These are phyloP conservation scores for Drymonia ruficornis DNA, from an alignment of 2,888 invertebrate genomes.

Conservation along the genomic window DNA sequence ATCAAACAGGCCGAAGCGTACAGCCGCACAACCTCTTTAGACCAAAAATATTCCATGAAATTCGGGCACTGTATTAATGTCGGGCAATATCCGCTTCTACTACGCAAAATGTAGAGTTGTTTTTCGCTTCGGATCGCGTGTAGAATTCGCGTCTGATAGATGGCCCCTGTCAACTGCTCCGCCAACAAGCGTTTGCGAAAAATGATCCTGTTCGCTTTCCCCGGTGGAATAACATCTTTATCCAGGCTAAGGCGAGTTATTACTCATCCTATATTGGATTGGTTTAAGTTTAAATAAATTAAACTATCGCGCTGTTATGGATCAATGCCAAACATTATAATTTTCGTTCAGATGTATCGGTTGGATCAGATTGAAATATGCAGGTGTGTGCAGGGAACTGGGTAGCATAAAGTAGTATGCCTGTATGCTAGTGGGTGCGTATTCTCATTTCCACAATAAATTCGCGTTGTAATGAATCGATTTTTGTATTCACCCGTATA, in stretches of 20 bases:
- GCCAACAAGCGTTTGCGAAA: conserved; percentile 55
- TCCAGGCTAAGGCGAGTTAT: conserved; percentile 54
- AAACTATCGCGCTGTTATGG: conserved; percentile 52
- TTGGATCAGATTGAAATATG: conserved; percentile 18
- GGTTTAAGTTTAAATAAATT: conserved; percentile 49
- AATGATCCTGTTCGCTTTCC: conserved; percentile 54
- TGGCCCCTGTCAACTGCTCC: conserved; percentile 58
- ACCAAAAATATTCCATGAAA: conserved; percentile 38
- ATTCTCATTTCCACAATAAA: no score
- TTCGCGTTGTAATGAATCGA: no score
- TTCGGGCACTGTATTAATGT: conserved; percentile 34
- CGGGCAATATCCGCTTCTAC: conserved; percentile 34
- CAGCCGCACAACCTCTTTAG: conserved; percentile 44
- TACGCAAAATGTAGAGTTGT: conserved; percentile 38
- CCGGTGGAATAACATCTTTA: conserved; percentile 59
- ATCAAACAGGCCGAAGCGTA: conserved; percentile 35
- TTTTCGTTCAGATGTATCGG: conserved; percentile 18
- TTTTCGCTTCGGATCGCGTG: conserved; percentile 35
- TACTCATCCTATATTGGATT: conserved; percentile 53
- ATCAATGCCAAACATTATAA: conserved; percentile 55
- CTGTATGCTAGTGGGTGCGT: no score
- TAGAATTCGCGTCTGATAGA: conserved; percentile 51
- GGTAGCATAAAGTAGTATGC: neutral
- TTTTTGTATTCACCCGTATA: no score
- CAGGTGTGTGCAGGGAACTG: conserved; percentile 14